Base-by-base conservation (phyloP, 2,113 vertebrate species). In the Periophthalmodon schlosseri region DNA sequence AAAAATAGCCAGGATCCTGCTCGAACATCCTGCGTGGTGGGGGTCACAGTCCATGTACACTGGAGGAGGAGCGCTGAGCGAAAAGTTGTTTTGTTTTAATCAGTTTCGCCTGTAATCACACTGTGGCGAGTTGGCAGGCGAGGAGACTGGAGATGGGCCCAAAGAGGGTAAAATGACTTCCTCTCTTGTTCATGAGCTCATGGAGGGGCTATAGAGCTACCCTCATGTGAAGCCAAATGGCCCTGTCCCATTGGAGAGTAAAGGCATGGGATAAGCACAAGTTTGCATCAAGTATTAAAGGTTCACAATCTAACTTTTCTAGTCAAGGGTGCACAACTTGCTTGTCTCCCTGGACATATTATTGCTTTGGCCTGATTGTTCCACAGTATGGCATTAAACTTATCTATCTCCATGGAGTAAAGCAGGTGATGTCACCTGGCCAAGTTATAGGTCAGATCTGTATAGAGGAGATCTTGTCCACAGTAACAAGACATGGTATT, bases 31-130 rank as follows among this genome's bases (percentile, higher is more conserved):
- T 91, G 89, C 13, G 13, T 50, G 70, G 47, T 76, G 72, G 44
- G 61, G 67, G 72, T 77, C 50, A 66, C 74, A 76, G 77, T 86
- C 66, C 52, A 61, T 87, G 80, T 84, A 75, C 77, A 77, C 68
- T 82, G 85, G 72, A 69, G 73, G 77, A 20, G 64, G 73, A 46
- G 44, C 56, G 23, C 69, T 16, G 60, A 28, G 68, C 77, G 76
- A 66, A 34, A 63, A 75, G 82, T 83, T 92, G 89, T 90, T 89
- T 90, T 89, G 86, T 89, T 91, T 92, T 91, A 90, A 93, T 92
- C 88, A 88, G 84, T 87, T 92, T 86, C 71, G 80, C 86, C 88
- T 91, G 86, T 88, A 90, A 92, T 92, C 87, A 90, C 80, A 83
- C 79, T 68, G 58, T 83, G 83, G 67, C 47, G 73, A 82, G 79